These are phyloP conservation scores for Drosophila tsacasi DNA, from an alignment of 1,140 invertebrate genomes.

Conservation along the genomic window DNA sequence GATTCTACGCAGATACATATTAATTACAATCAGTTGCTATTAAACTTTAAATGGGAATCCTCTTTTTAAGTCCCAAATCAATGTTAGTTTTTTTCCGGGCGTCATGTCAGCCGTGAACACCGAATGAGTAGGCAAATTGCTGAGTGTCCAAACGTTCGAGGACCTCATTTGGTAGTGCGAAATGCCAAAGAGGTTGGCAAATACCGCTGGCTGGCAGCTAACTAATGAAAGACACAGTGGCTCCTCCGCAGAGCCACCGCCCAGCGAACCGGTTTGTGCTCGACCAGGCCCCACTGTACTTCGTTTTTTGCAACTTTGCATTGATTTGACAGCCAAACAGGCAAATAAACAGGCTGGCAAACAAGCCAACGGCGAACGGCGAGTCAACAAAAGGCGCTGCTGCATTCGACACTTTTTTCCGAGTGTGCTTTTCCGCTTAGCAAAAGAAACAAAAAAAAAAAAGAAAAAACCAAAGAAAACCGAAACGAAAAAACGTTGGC, in stretches of 20 bases:
- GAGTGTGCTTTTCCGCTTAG: slow-evolving; percentile 55
- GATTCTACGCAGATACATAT: background rate
- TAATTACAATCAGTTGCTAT: background rate
- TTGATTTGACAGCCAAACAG: slow-evolving; percentile 49
- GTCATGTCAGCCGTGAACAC: background rate
- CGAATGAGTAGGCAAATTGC: slow-evolving; percentile 12
- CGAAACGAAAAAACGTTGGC: background rate
- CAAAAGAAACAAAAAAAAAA: slow-evolving; percentile 2
- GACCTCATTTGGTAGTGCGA: slow-evolving; percentile 37
- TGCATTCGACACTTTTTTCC: slow-evolving; percentile 25
- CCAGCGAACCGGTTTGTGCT: background rate
- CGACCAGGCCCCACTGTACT: slow-evolving; percentile 17
- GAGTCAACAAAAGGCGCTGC: slow-evolving; percentile 49
- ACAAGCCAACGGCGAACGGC: slow-evolving; percentile 46
- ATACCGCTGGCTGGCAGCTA: slow-evolving; percentile 3
- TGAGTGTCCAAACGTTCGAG: slow-evolving; percentile 14
- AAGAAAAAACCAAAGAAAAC: background rate
- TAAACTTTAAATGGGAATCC: background rate
- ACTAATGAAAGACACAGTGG: slow-evolving; percentile 53
- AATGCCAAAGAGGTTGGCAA: slow-evolving; percentile 40
- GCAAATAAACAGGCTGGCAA: slow-evolving; percentile 55
- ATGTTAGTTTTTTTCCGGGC: slow-evolving; percentile 8
- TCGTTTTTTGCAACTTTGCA: slow-evolving; percentile 13
- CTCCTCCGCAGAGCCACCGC: background rate
- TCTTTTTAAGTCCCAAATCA: background rate